Evolutionary conservation across 2,113 vertebrate genomes (phyloP).

Genomic region (Gadus macrocephalus): DNA sequence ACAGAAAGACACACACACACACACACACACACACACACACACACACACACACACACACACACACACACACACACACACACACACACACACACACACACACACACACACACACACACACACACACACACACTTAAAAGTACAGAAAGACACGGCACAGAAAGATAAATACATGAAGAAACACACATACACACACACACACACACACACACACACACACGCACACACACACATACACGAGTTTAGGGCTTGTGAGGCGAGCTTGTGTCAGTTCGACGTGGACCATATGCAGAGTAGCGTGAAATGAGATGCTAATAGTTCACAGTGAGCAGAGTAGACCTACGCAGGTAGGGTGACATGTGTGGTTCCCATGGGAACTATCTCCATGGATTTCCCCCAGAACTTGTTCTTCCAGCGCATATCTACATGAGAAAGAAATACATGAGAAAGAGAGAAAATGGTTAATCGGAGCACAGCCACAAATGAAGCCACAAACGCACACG

Average conservation of each 20-base stretch:
- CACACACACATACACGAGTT: neutral
- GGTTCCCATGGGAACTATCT: constrained; percentile 95
- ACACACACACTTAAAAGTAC: constrained; percentile 8
- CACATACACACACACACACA: constrained; percentile 15
- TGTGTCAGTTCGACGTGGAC: too few species aligned
- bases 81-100: neutral
- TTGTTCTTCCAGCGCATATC: constrained; percentile 99
- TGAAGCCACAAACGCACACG: neutral
- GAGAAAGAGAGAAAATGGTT: neutral
- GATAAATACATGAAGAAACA: constrained; percentile 1
- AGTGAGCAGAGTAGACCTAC: constrained; percentile 69
- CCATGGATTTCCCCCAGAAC: constrained; percentile 99
- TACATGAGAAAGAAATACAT: constrained; percentile 60
- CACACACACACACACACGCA: constrained; percentile 14
- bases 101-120: constrained; percentile 6
- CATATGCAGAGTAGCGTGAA: neutral
- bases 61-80: neutral
- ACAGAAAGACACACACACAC: neutral
- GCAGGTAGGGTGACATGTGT: constrained; percentile 86
- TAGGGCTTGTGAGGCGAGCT: too few species aligned
- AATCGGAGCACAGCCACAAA: neutral
- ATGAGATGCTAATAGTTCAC: neutral
- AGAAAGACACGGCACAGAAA: neutral
- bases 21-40: neutral
- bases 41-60: neutral